These are phyloP conservation scores for Xiphias gladius DNA, from an alignment of 2,113 vertebrate genomes.

Conservation along the genomic window DNA sequence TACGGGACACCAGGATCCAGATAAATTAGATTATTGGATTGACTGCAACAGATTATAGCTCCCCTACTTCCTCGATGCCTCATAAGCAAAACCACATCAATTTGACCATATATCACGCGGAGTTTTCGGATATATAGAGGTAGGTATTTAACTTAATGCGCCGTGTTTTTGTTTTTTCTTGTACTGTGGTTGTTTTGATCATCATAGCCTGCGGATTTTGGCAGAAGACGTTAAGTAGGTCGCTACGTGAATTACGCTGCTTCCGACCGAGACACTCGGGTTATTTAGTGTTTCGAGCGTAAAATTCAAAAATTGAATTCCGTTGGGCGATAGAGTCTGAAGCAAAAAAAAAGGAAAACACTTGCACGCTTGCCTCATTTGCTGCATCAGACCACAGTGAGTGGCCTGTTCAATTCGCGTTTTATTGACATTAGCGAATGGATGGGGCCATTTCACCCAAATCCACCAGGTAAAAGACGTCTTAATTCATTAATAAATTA, in stretches of 20 bases:
- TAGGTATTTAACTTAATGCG: constrained; percentile 34
- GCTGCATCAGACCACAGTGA: constrained; percentile 4
- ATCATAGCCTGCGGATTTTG: neutral
- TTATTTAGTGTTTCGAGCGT: neutral
- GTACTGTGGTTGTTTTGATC: neutral
- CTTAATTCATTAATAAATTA: neutral
- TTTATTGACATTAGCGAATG: constrained; percentile 32
- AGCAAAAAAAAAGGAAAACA: neutral
- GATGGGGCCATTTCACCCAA: neutral
- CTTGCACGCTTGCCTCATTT: constrained; percentile 33
- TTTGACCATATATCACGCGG: constrained; percentile 51
- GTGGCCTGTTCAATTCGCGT: constrained; percentile 18
- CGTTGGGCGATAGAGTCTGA: neutral
- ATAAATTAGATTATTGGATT: constrained; percentile 87
- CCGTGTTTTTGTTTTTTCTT: neutral
- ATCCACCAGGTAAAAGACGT: neutral
- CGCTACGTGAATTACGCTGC: neutral
- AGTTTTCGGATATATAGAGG: constrained; percentile 63
- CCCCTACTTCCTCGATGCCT: constrained; percentile 56
- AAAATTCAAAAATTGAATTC: neutral
- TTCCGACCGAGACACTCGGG: neutral
- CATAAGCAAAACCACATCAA: constrained; percentile 50
- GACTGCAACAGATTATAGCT: constrained; percentile 80
- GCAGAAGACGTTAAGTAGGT: neutral
- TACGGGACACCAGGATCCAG: constrained; percentile 65